A percentile compares a stretch with the other conserved stretches of the same genome.
Evolutionary conservation across 2,113 vertebrate species (phyloP).

Genomic region (Centropristis striata): DNA sequence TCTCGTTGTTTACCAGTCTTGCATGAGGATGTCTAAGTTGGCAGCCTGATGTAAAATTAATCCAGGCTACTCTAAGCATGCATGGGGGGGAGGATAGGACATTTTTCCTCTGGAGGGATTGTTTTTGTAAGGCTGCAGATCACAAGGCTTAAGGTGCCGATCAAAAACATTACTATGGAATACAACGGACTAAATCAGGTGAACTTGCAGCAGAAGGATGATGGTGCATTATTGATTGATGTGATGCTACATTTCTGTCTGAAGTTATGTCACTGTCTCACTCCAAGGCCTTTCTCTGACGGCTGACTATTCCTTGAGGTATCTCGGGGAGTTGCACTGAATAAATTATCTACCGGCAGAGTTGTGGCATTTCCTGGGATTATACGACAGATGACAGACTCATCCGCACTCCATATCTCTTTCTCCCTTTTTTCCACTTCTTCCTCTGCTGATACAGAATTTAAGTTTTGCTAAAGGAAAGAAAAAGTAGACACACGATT

Average conservation of each 20-base stretch:
- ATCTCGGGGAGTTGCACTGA: conserved; percentile 57
- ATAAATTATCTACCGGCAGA: conserved; percentile 72
- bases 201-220: conserved; percentile 43
- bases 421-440: conserved; percentile 12
- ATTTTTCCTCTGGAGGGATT: conserved; percentile 23
- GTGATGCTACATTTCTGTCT: conserved; percentile 49
- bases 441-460: conserved; percentile 35
- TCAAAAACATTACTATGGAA: background rate
- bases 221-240: conserved; percentile 54
- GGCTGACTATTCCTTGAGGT: conserved; percentile 55
- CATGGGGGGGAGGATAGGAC: background rate
- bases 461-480: conserved; percentile 12
- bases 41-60: conserved; percentile 66
- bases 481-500: background rate
- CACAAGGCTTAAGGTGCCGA: conserved; percentile 2
- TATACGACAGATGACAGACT: conserved; percentile 66
- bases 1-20: conserved; percentile 62
- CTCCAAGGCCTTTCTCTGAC: conserved; percentile 58
- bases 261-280: conserved; percentile 63
- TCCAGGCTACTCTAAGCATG: conserved; percentile 40
- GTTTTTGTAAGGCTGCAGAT: conserved; percentile 22
- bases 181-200: conserved; percentile 25
- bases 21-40: conserved; percentile 47
- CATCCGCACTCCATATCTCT: conserved; percentile 35
- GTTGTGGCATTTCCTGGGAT: conserved; percentile 68